Evolutionary conservation across 2,113 vertebrate genomes (phyloP).

Genomic region (Eptesicus fuscus): DNA sequence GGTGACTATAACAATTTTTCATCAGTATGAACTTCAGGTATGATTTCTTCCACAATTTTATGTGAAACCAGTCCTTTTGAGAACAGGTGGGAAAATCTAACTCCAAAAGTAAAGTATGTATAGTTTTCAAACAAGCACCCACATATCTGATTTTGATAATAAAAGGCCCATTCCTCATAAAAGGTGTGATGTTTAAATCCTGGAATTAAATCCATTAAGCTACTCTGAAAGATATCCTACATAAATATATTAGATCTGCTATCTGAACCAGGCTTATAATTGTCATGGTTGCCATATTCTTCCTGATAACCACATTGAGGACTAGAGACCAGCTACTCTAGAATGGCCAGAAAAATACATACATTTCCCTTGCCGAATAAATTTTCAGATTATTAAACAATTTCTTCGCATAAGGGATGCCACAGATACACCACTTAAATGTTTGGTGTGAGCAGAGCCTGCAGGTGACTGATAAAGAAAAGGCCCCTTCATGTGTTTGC

Average conservation of each 20-base stretch:
- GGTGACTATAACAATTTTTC: not conserved
- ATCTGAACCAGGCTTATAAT: not conserved
- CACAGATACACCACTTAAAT: not conserved
- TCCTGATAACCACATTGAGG: not conserved
- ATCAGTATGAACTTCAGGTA: not conserved
- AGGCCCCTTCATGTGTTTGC: not conserved
- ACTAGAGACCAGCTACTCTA: not conserved
- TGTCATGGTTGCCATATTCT: not conserved
- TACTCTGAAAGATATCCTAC: not conserved
- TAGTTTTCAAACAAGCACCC: not conserved
- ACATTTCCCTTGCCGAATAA: not conserved
- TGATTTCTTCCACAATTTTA: not conserved
- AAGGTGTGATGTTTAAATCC: not conserved
- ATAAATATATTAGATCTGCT: not conserved
- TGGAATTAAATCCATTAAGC: not conserved
- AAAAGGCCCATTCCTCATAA: not conserved
- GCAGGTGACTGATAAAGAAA: not conserved
- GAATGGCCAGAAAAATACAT: not conserved
- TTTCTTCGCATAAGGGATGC: not conserved
- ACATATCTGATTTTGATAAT: not conserved
- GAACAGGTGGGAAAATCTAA: not conserved
- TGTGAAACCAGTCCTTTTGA: not conserved
- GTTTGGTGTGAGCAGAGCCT: not conserved
- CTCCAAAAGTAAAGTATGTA: not conserved
- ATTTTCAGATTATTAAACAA: not conserved